Base-by-base conservation (phyloP, 1,140 invertebrate species). In the Whitmania pigra region DNA sequence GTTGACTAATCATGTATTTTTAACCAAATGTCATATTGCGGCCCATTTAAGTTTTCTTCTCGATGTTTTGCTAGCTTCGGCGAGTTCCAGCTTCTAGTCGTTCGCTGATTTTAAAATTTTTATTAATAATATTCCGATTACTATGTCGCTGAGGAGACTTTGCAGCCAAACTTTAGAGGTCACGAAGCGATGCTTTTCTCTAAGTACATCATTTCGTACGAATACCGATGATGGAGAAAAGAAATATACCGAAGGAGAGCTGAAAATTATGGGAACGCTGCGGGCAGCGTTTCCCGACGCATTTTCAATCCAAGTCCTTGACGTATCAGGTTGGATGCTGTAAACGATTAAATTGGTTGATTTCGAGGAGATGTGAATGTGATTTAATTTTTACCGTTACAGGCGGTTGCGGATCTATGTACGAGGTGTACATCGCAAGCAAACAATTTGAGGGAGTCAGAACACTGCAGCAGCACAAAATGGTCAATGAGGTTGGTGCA, bases 341-440 rank as follows among this genome's bases (percentile, higher is more conserved):
- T 22, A 25, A 4, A 17, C 29, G 11, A n/a, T 63, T 63, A 31
- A 25, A 63, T 63, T 63, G 29, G 9, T 6, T 63, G 57, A 18
- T 13, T 63, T 18, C 22, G 20, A 13, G 11, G 11, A 11, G 11
- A 25, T 63, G 20, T 63, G 57, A 63, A 25, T 57, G 54, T 57
- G 9, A 57, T 57, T 57, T 3, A 63, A 63, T 25, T 63, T 63
- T 63, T 1, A 3, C 18, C 11, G 7, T 63, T 31, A 63, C 29
- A 63, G 57, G 57, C 29, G 57, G 57, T 25, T 63, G 57, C 29
- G 57, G 57, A 0, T 63, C 57, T 20, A 63, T 63, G 57, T 63
- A 63, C 29, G 57, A 63, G 29, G 29, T 63, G 11, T 63, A 63
- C 18, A 18, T 63, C 22, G 57, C 57, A 3, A 63, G 13, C 57